These are phyloP conservation scores for Salmo trutta DNA, from an alignment of 2,797 vertebrate genomes.

Conservation along the genomic window DNA sequence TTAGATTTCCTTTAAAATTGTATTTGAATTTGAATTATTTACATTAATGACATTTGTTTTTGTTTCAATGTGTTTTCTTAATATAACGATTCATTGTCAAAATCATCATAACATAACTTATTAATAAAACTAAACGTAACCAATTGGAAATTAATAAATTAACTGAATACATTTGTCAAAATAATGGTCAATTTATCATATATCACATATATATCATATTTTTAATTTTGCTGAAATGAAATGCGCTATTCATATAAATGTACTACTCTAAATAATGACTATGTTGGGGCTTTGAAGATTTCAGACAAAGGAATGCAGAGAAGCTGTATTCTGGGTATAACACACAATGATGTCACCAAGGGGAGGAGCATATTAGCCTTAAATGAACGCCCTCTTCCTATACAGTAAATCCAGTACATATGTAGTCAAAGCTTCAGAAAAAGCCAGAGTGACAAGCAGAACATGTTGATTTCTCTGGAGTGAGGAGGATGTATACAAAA, in stretches of 20 bases:
- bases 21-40: background rate
- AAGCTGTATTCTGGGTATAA: slow-evolving; percentile 63
- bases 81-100: background rate
- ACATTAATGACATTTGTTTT: background rate
- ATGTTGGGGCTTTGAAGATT: slow-evolving; percentile 47
- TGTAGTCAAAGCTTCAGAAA: slow-evolving; percentile 45
- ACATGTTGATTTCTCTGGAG: slow-evolving; percentile 59
- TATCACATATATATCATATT: background rate
- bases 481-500: slow-evolving; percentile 28
- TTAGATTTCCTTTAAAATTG: background rate
- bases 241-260: background rate
- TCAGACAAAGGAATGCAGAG: slow-evolving; percentile 66
- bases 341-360: slow-evolving; percentile 52
- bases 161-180: background rate
- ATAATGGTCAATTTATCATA: background rate
- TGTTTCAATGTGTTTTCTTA: background rate
- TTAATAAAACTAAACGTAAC: background rate
- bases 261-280: slow-evolving; percentile 30
- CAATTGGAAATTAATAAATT: background rate
- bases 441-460: slow-evolving; percentile 67
- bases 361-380: slow-evolving; percentile 55
- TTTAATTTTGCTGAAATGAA: background rate
- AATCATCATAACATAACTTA: background rate
- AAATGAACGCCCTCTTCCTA: slow-evolving; percentile 59
- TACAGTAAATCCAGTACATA: slow-evolving; percentile 47